Base-by-base conservation (phyloP, 2,888 invertebrate genomes). In the Acrobasis suavella region DNA sequence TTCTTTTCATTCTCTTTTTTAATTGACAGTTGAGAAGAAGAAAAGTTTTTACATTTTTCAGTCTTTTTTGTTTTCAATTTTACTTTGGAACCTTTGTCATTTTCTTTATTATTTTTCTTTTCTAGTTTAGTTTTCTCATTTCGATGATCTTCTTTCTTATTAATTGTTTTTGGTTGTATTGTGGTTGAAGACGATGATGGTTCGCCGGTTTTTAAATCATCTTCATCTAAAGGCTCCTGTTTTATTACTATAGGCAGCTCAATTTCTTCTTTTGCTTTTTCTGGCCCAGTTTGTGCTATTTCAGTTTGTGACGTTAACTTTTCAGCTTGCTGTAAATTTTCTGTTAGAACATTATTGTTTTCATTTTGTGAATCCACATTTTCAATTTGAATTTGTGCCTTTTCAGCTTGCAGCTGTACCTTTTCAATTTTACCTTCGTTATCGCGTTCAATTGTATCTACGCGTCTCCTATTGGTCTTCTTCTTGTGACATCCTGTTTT, bases 401-500 rank as follows among this genome's bases (percentile, higher is more conserved):
- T 49, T 46, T 58, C 58, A 12, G 10, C n/a, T 46, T 58, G 22
- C 7, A 32, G 1, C 7, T 37, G 37, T 38, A 12, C n/a, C 46
- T 72, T 76, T 50, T 74, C 74, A 51, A 67, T 37, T 68, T 76
- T 77, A 69, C 68, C 74, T 61, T 86, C 86, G 71, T 62, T 81
- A 59, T 83, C 82, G 55, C 64, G 71, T 49, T 83, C 83, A 37
- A 68, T 56, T 15, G 76, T 82, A 60, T 89, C 89, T 46, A 72
- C 66, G 65, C 82, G 93, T 87, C 93, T 94, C 82, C 91, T 93
- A 16, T 89, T 84, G 1, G 86, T 83, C 66, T 93, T 93, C 78
- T 94, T 95, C 81, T 94, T 95, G 60, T 89, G 90, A 62, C 89
- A 89, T 52, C 94, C 93, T 68, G 83, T 92, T 82, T 94, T 94